These are phyloP conservation scores for Drosophila lacertosa DNA, from an alignment of 1,140 invertebrate genomes.

Conservation along the genomic window DNA sequence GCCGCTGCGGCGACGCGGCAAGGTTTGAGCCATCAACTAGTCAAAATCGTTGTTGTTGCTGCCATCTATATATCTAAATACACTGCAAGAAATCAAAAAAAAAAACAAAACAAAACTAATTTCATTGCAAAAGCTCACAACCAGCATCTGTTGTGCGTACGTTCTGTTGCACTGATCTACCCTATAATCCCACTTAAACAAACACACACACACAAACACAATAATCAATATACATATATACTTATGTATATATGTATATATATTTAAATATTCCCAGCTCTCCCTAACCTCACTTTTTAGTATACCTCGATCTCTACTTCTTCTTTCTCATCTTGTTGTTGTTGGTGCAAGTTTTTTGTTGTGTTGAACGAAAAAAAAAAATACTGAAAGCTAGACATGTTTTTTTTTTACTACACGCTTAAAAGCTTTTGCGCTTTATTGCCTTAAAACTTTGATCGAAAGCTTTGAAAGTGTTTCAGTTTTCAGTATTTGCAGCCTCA, in stretches of 20 bases:
- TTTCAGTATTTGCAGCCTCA: slow-evolving; percentile 60
- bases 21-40: slow-evolving; percentile 74
- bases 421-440: slow-evolving; percentile 50
- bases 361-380: slow-evolving; percentile 44
- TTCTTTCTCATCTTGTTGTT: slow-evolving; percentile 37
- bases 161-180: slow-evolving; percentile 10
- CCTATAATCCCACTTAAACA: neutral
- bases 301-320: slow-evolving; percentile 11
- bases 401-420: slow-evolving; percentile 58
- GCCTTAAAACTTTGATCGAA: slow-evolving; percentile 7
- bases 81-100: slow-evolving; percentile 32
- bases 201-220: slow-evolving; percentile 12
- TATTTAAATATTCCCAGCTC: neutral
- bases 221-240: slow-evolving; percentile 9
- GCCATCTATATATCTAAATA: slow-evolving; percentile 28
- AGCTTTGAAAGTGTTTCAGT: slow-evolving; percentile 17
- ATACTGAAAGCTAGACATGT: slow-evolving; percentile 77
- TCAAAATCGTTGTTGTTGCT: slow-evolving; percentile 72
- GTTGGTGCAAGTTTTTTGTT: slow-evolving; percentile 56
- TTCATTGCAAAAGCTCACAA: slow-evolving; percentile 43
- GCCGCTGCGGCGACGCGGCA: slow-evolving; percentile 82
- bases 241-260: slow-evolving; percentile 3
- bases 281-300: slow-evolving; percentile 43
- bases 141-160: slow-evolving; percentile 34
- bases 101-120: slow-evolving; percentile 60